Evolutionary conservation across 2,888 invertebrate species (phyloP), one percentile per base, ranked within the genome.

Genomic region (Druceiella hillmani): DNA sequence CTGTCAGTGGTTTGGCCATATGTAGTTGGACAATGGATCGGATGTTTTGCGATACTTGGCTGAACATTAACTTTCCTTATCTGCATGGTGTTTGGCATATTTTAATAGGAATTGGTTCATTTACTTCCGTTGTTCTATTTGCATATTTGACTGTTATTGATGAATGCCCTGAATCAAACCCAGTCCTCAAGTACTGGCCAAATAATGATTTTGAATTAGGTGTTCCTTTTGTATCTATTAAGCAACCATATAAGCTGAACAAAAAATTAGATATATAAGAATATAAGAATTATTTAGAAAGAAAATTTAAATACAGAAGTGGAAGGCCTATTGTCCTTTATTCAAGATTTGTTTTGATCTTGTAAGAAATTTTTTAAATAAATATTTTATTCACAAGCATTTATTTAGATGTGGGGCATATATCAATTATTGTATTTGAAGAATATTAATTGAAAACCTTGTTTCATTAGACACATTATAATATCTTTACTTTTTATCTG

Each of bases 21-120:
- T 71, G 79, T 50, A 84, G 84, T 56, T 88, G 88, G 88, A 62
- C 87, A 24, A 79, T 82, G 53, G 88, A 87, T 62, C 71, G 85
- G 4, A 61, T 86, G 54, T 82, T 87, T 58, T 89, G 88, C 58
- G 83, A 87, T 50, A 76, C 81, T 11, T 87, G 86, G 86, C 76
- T 82, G 2, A 75, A 78, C 9, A 75, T 87, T 7, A 79, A 83
- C 62, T 86, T 89, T 52, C 87, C 87, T 1, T 88, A 88, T 61
- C 72, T 89, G 53, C 88, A 89, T 57, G 86, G 84, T 7, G 70
- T 87, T 11, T 89, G 88, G 88, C 88, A 89, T 58, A 65, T 89
- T 9, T 77, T 87, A 35, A 86, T 87, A 48, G 87, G 85, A 53
- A 83, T 88, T 33, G 81, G 86, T 1, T 78, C 83, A 17, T 88